Evolutionary conservation across 2,797 vertebrate genomes (phyloP).

Genomic region (Xerus rutilus): DNA sequence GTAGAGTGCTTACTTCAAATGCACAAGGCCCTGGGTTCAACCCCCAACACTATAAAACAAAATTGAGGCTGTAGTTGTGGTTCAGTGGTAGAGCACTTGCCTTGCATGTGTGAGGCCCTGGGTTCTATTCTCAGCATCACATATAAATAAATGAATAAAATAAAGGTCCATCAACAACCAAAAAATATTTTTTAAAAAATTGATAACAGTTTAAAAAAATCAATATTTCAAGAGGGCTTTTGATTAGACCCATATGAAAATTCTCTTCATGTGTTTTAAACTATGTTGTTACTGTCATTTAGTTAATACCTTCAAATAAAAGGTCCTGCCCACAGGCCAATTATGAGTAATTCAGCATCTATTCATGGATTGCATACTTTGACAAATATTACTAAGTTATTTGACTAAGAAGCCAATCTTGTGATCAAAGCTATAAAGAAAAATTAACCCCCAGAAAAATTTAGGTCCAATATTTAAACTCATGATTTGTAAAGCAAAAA

Average conservation of each 20-base stretch:
- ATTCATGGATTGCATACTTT: neutral
- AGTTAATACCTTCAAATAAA: neutral
- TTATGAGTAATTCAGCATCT: neutral
- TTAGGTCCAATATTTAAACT: conserved; percentile 34
- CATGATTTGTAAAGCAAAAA: conserved; percentile 57
- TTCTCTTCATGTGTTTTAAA: neutral
- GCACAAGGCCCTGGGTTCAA: too few relatives aligned
- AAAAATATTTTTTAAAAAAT: neutral
- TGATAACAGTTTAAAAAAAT: neutral
- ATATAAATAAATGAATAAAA: too few relatives aligned
- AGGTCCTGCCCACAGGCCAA: neutral
- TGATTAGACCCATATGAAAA: conserved; percentile 10
- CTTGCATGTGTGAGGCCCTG: too few relatives aligned
- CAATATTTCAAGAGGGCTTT: conserved; percentile 26
- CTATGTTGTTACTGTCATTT: neutral
- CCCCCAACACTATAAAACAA: too few relatives aligned
- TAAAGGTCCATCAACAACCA: too few relatives aligned
- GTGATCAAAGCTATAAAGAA: conserved; percentile 52
- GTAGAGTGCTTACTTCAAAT: too few relatives aligned
- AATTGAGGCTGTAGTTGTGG: too few relatives aligned
- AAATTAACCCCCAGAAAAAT: conserved; percentile 59
- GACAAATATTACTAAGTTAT: neutral
- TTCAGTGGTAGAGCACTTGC: too few relatives aligned
- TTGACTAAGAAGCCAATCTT: neutral
- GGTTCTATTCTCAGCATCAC: too few relatives aligned